Evolutionary conservation across 2,888 invertebrate species (phyloP), one percentile per base, ranked within the genome.

Genomic region (Drosophila phalerata): DNA sequence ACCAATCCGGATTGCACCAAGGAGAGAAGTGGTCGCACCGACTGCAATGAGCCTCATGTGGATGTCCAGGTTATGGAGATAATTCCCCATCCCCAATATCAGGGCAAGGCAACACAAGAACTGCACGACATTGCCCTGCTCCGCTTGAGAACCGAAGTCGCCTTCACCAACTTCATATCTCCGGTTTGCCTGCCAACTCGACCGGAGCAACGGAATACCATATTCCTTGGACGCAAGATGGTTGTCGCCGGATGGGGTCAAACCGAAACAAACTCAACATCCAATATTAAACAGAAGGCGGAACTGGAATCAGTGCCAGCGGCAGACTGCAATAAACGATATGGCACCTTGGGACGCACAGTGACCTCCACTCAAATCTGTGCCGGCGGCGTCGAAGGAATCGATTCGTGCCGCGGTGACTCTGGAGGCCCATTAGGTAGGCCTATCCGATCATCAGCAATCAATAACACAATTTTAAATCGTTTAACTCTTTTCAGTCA

Each of bases 61-160:
- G 94, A 96, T 86, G 91, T 96, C 0, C 92, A 93, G 0, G 93
- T 96, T 1, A 95, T 95, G 61, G 93, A 95, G 79, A 91, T 93
- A 30, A 95, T 95, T 38, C 91, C 94, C 0, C 96, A 97, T 89
- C 95, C 95, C 60, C 85, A 92, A 0, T 97, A 96, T 89, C 89
- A 92, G 15, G 93, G 95, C 0, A 81, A 85, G 0, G 93, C 94
- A 52, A 81, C 81, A 0, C 94, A 95, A 83, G 95, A 96, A 78
- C 93, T 93, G 15, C 92, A 96, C 85, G 97, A 97, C 85, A 96
- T 97, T 48, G 97, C 96, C 0, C 91, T 97, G 15, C 83, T 97
- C 37, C 93, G 96, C 51, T 92, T 97, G 4, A 79, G 92, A 0
- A 87, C 90, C 1, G 90, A 93, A 13, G 95, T 95, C 0, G 30